These are phyloP conservation scores for Nasonia oneida DNA, from an alignment of 2,888 invertebrate species.

Conservation along the genomic window DNA sequence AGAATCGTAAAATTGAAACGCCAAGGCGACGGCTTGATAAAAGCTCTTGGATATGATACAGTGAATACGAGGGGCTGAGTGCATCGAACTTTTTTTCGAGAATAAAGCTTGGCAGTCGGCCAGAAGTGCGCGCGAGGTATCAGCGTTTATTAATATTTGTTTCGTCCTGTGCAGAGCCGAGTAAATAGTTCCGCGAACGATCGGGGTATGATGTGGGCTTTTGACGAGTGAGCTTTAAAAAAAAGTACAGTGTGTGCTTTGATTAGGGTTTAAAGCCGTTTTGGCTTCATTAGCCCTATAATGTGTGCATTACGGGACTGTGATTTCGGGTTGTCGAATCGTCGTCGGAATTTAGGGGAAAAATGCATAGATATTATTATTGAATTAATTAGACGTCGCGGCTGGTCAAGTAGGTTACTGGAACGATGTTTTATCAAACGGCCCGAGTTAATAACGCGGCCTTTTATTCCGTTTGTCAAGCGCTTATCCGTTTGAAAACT, in stretches of 20 bases:
- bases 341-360: too few relatives aligned
- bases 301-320: too few relatives aligned
- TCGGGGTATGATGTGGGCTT: neutral
- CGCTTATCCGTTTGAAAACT: too few relatives aligned
- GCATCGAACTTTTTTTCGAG: neutral
- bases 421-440: neutral
- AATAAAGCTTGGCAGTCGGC: neutral
- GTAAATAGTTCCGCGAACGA: neutral
- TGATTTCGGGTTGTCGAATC: too few relatives aligned
- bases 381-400: neutral
- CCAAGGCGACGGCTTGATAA: neutral
- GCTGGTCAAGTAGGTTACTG: neutral
- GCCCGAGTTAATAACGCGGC: too few relatives aligned
- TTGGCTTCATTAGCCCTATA: too few relatives aligned
- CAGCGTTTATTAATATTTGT: neutral
- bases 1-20: neutral
- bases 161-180: neutral
- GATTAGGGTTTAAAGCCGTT: too few relatives aligned
- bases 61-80: neutral
- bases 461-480: too few relatives aligned
- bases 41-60: neutral
- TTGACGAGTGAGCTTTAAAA: too few relatives aligned
- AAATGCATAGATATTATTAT: too few relatives aligned
- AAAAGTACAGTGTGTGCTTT: too few relatives aligned
- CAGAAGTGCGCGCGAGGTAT: neutral